phyloP scores from a whole-genome alignment of 1,140 invertebrate genomes.

The Gonioctena quinquepunctata region DNA sequence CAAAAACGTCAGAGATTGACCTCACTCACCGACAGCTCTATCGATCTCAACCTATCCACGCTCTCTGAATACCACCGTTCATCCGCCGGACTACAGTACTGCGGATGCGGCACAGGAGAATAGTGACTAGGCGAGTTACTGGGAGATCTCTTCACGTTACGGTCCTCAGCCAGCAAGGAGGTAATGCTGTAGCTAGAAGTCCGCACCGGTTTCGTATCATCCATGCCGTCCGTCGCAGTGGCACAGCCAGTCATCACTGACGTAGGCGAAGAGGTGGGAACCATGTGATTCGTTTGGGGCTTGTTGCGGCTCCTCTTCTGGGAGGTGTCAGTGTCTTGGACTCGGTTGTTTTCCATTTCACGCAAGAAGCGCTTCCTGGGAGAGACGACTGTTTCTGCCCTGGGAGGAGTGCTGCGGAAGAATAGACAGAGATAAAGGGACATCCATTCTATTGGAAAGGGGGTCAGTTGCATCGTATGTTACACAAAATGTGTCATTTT shows the following conservation, averaged over 20 bases:
- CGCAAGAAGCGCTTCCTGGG: slow-evolving; percentile 66
- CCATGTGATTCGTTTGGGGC: slow-evolving; percentile 46
- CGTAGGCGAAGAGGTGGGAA: slow-evolving; percentile 22
- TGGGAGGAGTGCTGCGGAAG: slow-evolving; percentile 49
- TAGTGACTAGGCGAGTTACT: slow-evolving; percentile 54
- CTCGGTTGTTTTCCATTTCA: slow-evolving; percentile 59
- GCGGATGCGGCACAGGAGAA: slow-evolving; percentile 32
- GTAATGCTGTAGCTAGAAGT: slow-evolving; percentile 71
- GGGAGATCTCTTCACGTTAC: slow-evolving; percentile 39
- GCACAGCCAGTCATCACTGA: slow-evolving; percentile 40
- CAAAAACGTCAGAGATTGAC: background rate
- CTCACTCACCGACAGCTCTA: slow-evolving; percentile 52
- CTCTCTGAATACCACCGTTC: slow-evolving; percentile 53
- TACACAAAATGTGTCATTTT: too few species aligned
- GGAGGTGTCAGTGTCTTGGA: slow-evolving; percentile 30
- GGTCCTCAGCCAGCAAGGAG: slow-evolving; percentile 66
- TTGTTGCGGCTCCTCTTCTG: slow-evolving; percentile 50
- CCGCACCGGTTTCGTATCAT: slow-evolving; percentile 39
- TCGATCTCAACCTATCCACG: slow-evolving; percentile 50
- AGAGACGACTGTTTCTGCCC: slow-evolving; percentile 57
- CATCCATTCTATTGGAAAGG: too few species aligned
- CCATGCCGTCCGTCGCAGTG: slow-evolving; percentile 31
- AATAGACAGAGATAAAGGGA: too few species aligned
- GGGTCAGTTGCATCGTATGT: too few species aligned
- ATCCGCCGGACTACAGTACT: slow-evolving; percentile 42